Percentiles rank a stretch among this genome's conserved stretches.
Evolutionary conservation across 2,888 invertebrate genomes (phyloP).

Genomic region (Abscondita cerata): DNA sequence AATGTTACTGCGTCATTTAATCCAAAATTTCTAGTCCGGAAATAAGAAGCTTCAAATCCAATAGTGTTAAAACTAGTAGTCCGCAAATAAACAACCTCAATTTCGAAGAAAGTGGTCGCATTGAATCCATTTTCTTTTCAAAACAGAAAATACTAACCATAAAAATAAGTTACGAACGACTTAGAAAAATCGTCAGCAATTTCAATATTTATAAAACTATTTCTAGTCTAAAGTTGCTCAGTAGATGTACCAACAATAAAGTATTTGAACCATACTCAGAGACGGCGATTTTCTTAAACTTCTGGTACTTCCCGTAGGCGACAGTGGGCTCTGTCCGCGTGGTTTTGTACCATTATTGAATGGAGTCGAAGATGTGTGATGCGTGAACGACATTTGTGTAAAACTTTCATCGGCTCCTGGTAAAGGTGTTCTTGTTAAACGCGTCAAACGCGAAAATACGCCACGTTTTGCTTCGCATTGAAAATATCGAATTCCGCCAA

Average conservation of each 20-base stretch:
- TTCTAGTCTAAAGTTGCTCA: no score
- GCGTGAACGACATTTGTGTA: constrained; percentile 18
- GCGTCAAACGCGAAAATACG: constrained; percentile 90
- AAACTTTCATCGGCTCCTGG: constrained; percentile 57
- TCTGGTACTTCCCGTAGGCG: constrained; percentile 53
- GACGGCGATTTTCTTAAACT: constrained; percentile 50
- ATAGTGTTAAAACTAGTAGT: no score
- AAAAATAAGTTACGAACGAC: no score
- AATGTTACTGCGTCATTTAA: no score
- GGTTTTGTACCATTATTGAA: constrained; percentile 45
- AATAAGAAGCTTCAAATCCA: no score
- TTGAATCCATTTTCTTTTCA: no score
- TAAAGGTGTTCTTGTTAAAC: constrained; percentile 78
- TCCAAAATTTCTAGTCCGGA: no score
- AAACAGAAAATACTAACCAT: no score
- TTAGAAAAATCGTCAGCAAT: no score
- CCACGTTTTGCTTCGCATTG: constrained; percentile 92
- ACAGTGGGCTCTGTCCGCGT: constrained; percentile 49
- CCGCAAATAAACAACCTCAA: no score
- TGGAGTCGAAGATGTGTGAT: constrained; percentile 40
- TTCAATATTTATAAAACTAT: no score
- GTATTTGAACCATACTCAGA: constrained; percentile 45
- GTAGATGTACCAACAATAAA: neutral
- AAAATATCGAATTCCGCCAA: constrained; percentile 91
- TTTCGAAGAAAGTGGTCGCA: no score